phyloP scores from a whole-genome alignment of 1,140 invertebrate genomes.

The Tenebrio molitor region DNA sequence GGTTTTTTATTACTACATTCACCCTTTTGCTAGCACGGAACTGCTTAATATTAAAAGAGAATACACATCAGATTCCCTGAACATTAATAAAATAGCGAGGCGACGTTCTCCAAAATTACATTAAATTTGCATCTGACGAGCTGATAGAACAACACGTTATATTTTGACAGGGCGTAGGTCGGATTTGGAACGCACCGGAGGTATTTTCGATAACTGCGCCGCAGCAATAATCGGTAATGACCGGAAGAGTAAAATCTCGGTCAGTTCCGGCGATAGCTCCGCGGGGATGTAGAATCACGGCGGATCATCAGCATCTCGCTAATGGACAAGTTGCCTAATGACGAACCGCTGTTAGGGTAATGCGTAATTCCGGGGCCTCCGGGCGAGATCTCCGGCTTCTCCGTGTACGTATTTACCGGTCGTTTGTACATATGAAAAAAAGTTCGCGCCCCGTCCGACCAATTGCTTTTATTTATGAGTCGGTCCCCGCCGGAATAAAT shows the following conservation, averaged over 20 bases:
- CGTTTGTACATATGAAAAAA: too few species aligned
- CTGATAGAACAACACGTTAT: constrained; percentile 8
- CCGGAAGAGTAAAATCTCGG: constrained; percentile 53
- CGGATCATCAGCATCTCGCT: constrained; percentile 57
- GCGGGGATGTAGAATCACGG: constrained; percentile 54
- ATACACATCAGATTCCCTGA: constrained; percentile 16
- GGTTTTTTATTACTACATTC: neutral
- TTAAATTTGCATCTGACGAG: constrained; percentile 6
- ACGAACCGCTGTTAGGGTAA: constrained; percentile 61
- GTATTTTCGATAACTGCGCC: neutral
- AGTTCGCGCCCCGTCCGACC: neutral
- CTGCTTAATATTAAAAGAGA: constrained; percentile 6
- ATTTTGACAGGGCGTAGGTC: neutral
- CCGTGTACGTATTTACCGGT: neutral
- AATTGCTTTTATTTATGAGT: neutral
- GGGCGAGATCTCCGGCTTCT: constrained; percentile 36
- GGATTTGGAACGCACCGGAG: neutral
- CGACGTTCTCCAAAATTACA: constrained; percentile 13
- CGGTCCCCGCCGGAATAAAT: neutral
- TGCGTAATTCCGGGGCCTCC: constrained; percentile 56
- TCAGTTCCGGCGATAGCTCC: constrained; percentile 56
- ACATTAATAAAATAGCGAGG: constrained; percentile 3
- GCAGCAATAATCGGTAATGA: constrained; percentile 29
- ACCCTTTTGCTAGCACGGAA: neutral
- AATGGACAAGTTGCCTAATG: constrained; percentile 62